These are phyloP conservation scores for Caenorhabditis japonica DNA, from an alignment of 2,888 invertebrate genomes.

Conservation along the genomic window DNA sequence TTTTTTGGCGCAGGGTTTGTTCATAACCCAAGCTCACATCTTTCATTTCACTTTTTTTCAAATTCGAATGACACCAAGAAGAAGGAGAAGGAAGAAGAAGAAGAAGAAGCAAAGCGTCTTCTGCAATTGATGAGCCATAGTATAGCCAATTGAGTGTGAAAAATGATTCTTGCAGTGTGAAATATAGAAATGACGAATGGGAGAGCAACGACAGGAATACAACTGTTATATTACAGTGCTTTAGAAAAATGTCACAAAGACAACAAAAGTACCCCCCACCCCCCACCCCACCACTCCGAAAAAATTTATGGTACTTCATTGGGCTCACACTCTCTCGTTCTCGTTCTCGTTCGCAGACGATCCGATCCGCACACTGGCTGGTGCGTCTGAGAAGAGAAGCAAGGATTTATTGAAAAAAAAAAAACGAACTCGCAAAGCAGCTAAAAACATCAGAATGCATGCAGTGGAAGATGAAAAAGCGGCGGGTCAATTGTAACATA, in stretches of 20 bases:
- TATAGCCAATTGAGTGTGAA: slow-evolving; percentile 41
- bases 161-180: slow-evolving; percentile 27
- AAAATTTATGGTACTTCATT: no score
- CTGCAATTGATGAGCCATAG: slow-evolving; percentile 34
- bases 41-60: slow-evolving; percentile 13
- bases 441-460: no score
- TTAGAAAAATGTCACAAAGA: slow-evolving; percentile 2
- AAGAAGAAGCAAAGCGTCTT: slow-evolving; percentile 20
- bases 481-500: slow-evolving; percentile 33
- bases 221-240: not conserved
- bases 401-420: no score
- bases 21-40: slow-evolving; percentile 30
- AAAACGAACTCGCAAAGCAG: no score
- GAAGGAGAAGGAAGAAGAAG: no score
- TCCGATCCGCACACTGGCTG: no score
- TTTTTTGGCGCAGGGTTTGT: slow-evolving; percentile 8
- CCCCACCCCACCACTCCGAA: no score
- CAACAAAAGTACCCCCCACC: no score
- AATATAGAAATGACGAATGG: slow-evolving; percentile 34
- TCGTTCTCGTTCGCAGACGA: no score
- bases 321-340: no score
- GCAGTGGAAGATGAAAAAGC: no score
- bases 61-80: slow-evolving; percentile 5
- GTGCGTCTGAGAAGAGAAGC: no score
- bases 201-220: slow-evolving; percentile 3